phyloP scores from a whole-genome alignment of 1,140 invertebrate genomes.

The Drosophila chauvacae region DNA sequence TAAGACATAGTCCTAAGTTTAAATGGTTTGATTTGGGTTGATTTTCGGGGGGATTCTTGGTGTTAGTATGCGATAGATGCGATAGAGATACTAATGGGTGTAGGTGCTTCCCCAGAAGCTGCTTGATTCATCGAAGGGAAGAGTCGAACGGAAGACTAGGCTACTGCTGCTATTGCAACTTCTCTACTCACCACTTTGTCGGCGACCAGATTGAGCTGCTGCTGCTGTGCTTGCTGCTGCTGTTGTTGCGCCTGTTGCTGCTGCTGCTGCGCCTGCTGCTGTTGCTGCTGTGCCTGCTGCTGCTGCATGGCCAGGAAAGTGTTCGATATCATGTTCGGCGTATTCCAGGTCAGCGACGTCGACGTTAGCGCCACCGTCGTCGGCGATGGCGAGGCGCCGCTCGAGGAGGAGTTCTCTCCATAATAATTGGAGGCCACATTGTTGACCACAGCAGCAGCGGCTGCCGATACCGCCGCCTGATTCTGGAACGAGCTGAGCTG shows the following conservation, averaged over 20 bases:
- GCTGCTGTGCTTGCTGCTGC: conserved; percentile 64
- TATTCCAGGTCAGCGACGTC: conserved; percentile 79
- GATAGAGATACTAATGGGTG: conserved; percentile 41
- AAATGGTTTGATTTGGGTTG: conserved; percentile 21
- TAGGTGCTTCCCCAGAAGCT: conserved; percentile 33
- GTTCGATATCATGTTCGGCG: conserved; percentile 81
- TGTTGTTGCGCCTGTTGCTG: conserved; percentile 60
- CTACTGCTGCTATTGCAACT: conserved; percentile 1
- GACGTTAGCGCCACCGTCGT: conserved; percentile 79
- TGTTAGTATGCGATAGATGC: conserved; percentile 48
- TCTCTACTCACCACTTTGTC: conserved; percentile 79
- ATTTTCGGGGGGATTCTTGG: background rate
- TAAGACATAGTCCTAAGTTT: conserved; percentile 43
- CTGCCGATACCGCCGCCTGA: conserved; percentile 78
- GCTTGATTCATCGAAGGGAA: conserved; percentile 8
- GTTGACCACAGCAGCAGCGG: conserved; percentile 72
- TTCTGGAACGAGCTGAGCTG: conserved; percentile 80
- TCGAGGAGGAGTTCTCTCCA: conserved; percentile 81
- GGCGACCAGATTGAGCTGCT: conserved; percentile 78
- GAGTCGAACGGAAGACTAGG: conserved; percentile 20
- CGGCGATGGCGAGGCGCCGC: conserved; percentile 78
- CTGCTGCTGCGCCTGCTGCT: conserved; percentile 72
- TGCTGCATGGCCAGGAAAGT: conserved; percentile 83
- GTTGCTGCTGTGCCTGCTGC: conserved; percentile 75
- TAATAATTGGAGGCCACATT: conserved; percentile 83